A percentile compares a stretch with the other conserved stretches of the same genome.
phyloP scores from a whole-genome alignment of 2,888 invertebrate species.

The Cosmia pyralina region DNA sequence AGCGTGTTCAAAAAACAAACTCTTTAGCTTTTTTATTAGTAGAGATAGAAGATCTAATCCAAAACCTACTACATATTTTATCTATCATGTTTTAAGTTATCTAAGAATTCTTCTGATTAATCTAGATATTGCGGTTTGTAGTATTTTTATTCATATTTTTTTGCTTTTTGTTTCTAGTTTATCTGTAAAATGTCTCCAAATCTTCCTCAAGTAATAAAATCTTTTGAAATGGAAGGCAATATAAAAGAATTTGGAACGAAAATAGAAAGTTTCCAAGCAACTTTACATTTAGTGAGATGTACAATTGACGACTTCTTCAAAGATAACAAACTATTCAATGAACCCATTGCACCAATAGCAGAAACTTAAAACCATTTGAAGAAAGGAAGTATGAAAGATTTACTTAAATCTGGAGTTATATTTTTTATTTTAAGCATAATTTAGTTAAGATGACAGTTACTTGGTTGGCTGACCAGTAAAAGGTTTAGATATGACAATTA shows the following conservation, averaged over 20 bases:
- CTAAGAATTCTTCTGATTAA: conserved; percentile 8
- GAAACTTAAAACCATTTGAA: conserved; percentile 36
- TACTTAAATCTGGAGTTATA: conserved; percentile 29
- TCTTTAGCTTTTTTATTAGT: no score
- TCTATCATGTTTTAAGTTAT: conserved; percentile 17
- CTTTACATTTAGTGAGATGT: conserved; percentile 90
- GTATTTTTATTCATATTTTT: conserved; percentile 12
- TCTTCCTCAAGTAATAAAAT: conserved; percentile 89
- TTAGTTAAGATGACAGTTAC: conserved; percentile 9
- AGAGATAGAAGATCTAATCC: neutral
- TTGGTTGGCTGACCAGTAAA: conserved; percentile 30
- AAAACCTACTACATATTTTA: neutral
- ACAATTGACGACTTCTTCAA: conserved; percentile 91
- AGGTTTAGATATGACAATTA: conserved; percentile 41
- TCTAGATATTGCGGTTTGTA: neutral
- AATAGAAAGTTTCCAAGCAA: conserved; percentile 84
- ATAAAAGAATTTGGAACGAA: conserved; percentile 80
- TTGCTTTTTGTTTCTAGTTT: conserved; percentile 82
- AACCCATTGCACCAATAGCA: conserved; percentile 69
- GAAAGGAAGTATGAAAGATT: conserved; percentile 1
- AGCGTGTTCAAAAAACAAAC: no score
- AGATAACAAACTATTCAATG: conserved; percentile 88
- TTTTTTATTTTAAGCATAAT: conserved; percentile 42
- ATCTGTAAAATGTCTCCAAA: conserved; percentile 92
- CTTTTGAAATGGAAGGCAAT: conserved; percentile 83